Evolutionary conservation across 2,888 invertebrate genomes (phyloP), one percentile per base, ranked within the genome.

Genomic region (Epinotia demarniana): DNA sequence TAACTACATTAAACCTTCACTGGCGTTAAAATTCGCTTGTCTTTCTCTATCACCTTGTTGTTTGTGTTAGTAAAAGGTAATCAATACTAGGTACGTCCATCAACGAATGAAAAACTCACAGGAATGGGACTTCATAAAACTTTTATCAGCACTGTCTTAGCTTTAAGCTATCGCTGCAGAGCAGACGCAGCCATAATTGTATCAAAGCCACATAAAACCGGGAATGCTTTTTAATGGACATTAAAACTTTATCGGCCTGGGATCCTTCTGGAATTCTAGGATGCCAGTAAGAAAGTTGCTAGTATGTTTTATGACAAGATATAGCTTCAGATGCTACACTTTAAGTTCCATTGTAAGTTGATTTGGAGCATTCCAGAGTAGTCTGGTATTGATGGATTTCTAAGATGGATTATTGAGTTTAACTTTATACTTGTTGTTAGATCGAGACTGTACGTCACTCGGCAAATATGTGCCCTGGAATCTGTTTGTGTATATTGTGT

Each of bases 151-250:
- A 12, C 33, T n/a, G 46, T 46, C 18, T 46, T 18, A 33, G 49
- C 53, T 11, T 67, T 39, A 68, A 68, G 68, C 12, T 63, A 43
- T 19, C 49, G 27, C 53, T n/a, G 67, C 33, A 39, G 16, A 9
- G 39, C 53, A 12, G 69, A 39, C 18, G 49, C 33, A 61, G 61
- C 55, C 55, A 68, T 69, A 69, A 69, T 69, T 69, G 69, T 69
- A 69, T 69, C 58, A 69, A 58, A 46, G 69, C 57, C 69, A 23
- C 69, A n/a, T 69, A 69, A 68, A 69, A 27, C 43, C 43, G n/a
- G 43, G 58, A 69, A 57, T 60, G 69, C 23, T 69, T 69, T 69
- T 69, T 69, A 69, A 69, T 60, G 69, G 60, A 60, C 69, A 60
- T 69, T 69, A 69, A 69, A 69, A 69, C 46, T 69, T 69, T 69